phyloP scores from a whole-genome alignment of 2,797 vertebrate genomes.

The Zalophus californianus region DNA sequence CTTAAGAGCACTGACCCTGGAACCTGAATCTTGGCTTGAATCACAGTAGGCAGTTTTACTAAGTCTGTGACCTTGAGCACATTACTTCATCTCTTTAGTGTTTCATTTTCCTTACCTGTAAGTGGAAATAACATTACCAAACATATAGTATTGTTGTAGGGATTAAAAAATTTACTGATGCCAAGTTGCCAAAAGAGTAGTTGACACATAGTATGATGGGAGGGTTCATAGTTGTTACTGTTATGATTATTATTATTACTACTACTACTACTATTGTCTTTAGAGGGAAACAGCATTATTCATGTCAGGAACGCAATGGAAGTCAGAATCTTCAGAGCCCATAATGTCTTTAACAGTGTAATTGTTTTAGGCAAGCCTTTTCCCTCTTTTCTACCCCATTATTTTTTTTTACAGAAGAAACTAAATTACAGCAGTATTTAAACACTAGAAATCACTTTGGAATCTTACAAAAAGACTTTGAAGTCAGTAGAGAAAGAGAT shows the following conservation, averaged over 20 bases:
- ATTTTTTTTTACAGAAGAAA: not conserved
- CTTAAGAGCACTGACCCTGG: not conserved
- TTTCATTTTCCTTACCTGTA: not conserved
- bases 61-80: not conserved
- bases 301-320: not conserved
- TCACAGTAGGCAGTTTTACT: not conserved
- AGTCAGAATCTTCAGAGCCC: not conserved
- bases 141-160: not conserved
- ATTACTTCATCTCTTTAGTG: not conserved
- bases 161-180: not conserved
- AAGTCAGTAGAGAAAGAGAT: not conserved
- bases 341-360: not conserved
- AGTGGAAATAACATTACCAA: not conserved
- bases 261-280: not conserved
- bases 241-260: not conserved
- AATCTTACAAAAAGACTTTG: constrained; percentile 50
- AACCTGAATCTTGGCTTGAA: not conserved
- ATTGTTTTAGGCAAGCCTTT: not conserved
- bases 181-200: not conserved
- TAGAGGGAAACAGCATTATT: not conserved
- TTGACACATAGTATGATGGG: not conserved
- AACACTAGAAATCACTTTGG: not conserved
- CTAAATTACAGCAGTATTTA: constrained; percentile 21
- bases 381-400: not conserved
- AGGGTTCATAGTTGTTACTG: not conserved